Base-by-base conservation (phyloP, 1,140 invertebrate genomes). In the Hypsibius dujardini region DNA sequence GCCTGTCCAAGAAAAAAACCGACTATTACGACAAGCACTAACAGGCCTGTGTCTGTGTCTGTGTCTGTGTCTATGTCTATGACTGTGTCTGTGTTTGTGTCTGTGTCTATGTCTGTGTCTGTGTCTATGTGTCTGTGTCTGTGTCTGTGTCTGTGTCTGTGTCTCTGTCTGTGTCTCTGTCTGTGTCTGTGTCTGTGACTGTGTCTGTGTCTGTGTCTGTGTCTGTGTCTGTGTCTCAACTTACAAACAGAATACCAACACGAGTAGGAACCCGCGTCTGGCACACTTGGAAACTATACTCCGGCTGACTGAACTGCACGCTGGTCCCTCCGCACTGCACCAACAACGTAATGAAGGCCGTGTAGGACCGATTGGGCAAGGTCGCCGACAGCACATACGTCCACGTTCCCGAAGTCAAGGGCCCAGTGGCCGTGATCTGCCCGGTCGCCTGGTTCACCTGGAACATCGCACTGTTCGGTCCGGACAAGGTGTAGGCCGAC, bases 391-490 rank as follows among this genome's bases (percentile, higher is more conserved):
- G 50, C 7, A 56, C 50, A 56, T 56, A 56, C 50, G 50, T n/a
- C 7, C n/a, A 56, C 50, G 50, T 56, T n/a, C 50, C 50, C 7
- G 50, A 56, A 7, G 7, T 7, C 50, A 56, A n/a, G 7, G 7
- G 50, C 50, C 50, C 50, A 7, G 50, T 56, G 50, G 50, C 7
- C 7, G n/a, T 56, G 50, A 56, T 56, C 50, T 56, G 50, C 7
- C 50, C 50, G 50, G 7, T 56, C 50, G 7, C 7, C 50, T 56
- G 50, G 50, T 56, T 56, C 7, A 56, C 7, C 7, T 56, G 7
- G 50, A 56, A 56, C 50, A 56, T 12, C 50, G 50, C 50, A n/a
- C 50, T 56, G 50, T 56, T 56, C 50, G 50, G 50, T n/a, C 50
- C 50, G 7, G 50, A 56, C 50, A 56, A n/a, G 7, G 50, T 56